Percentiles rank a stretch among this genome's conserved stretches.
Conservation (phyloP, 2,888 invertebrate species). For the Ennomos fuscantarius region DNA sequence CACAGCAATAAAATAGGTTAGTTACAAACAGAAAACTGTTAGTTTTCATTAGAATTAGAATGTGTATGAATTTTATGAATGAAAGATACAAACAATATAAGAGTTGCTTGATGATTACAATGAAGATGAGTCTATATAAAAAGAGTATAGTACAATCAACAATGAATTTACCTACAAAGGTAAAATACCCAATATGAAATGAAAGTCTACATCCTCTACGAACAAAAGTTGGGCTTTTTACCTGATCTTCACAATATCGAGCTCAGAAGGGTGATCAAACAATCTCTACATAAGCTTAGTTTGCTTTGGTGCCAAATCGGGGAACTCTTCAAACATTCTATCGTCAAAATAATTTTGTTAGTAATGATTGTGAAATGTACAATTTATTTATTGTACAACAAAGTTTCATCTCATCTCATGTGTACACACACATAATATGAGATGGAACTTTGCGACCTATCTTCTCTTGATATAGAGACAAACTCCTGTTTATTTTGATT, state of each 20-base stretch:
- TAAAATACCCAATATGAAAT: conserved; percentile 31
- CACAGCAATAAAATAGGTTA: conserved; percentile 39
- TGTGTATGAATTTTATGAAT: background rate
- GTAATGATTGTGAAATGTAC: conserved; percentile 50
- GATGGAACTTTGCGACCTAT: too few relatives aligned
- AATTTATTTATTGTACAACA: too few relatives aligned
- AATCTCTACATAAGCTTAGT: conserved; percentile 67
- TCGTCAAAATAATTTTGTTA: conserved; percentile 76
- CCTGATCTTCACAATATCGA: conserved; percentile 61
- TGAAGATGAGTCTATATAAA: conserved; percentile 20
- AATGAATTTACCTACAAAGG: conserved; percentile 26
- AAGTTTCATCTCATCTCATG: too few relatives aligned
- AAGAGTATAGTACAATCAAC: conserved; percentile 20
- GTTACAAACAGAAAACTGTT: conserved; percentile 35
- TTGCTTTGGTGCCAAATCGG: conserved; percentile 78
- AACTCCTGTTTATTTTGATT: too few relatives aligned
- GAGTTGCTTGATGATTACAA: conserved; percentile 20
- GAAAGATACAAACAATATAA: conserved; percentile 20
- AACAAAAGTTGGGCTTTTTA: conserved; percentile 62
- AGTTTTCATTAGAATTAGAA: conserved; percentile 5
- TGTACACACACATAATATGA: background rate
- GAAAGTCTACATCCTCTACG: conserved; percentile 49
- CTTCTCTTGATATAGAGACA: too few relatives aligned
- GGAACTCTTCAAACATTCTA: conserved; percentile 84
- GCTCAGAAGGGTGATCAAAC: conserved; percentile 56